Conservation (phyloP, 2,888 invertebrate genomes). For the Volucella inanis region DNA sequence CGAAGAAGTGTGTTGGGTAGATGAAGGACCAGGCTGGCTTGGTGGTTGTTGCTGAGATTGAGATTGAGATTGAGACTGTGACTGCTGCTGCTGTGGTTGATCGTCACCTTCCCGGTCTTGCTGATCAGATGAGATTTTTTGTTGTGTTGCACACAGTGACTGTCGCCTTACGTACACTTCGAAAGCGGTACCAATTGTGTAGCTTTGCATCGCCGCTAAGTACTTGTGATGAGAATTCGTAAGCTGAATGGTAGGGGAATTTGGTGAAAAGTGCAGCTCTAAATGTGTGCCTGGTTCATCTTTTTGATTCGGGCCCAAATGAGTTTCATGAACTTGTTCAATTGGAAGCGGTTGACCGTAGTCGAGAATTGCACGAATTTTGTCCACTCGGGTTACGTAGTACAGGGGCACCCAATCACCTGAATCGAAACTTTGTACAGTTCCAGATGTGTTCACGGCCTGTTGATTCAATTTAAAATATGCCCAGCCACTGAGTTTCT, state of each 20-base stretch:
- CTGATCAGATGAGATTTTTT: conserved; percentile 42
- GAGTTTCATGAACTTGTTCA: conserved; percentile 79
- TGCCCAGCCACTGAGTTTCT: conserved; percentile 82
- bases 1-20: conserved; percentile 76
- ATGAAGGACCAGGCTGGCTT: conserved; percentile 76
- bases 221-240: conserved; percentile 80
- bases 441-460: conserved; percentile 79
- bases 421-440: conserved; percentile 75
- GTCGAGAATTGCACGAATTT: conserved; percentile 83
- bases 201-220: conserved; percentile 79
- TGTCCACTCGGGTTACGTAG: conserved; percentile 82
- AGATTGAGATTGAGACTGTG: conserved; percentile 58
- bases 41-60: conserved; percentile 55
- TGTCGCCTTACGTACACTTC: conserved; percentile 82
- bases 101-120: conserved; percentile 48
- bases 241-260: conserved; percentile 79
- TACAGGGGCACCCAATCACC: conserved; percentile 82
- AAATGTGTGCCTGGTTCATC: conserved; percentile 82
- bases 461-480: conserved; percentile 82
- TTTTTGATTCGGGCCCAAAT: conserved; percentile 79
- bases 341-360: conserved; percentile 82
- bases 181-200: conserved; percentile 82
- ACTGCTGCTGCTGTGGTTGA: conserved; percentile 61
- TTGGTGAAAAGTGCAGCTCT: conserved; percentile 81
- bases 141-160: conserved; percentile 79